Evolutionary conservation across 2,888 invertebrate genomes (phyloP), one percentile per base, ranked within the genome.

Genomic region (Ramazzottius varieornatus): DNA sequence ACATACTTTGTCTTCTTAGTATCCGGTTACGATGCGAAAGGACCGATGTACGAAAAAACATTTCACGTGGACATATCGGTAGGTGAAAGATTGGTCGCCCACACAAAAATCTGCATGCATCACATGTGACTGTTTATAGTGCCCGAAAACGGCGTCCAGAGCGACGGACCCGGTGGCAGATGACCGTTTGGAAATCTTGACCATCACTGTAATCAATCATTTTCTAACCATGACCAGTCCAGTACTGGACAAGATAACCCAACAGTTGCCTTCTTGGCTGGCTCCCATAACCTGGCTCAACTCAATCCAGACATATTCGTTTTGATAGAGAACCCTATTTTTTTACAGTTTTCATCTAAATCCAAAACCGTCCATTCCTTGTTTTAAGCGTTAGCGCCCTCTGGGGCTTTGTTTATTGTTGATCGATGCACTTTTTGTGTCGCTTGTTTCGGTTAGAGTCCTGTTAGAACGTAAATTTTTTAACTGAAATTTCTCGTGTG

Each of bases 161-260:
- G n/a, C n/a, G n/a, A n/a, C n/a, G n/a, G n/a, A 8, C 54, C n/a
- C n/a, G 54, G 54, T 54, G 54, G 54, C 29, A 24, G 54, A 40
- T 13, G 40, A 13, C 13, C 13, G 40, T n/a, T n/a, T 40, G 40
- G 40, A 40, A 20, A 13, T 20, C 20, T 8, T 40, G 40, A 8
- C 8, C 20, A 40, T 40, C 20, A 40, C 40, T 4, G 54, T 54
- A 24, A 24, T 54, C 54, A 54, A 54, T 29, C 54, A 54, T 29
- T 54, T 54, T 54, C 54, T 54, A 4, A 29, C 54, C n/a, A 29
- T 54, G n/a, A 54, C n/a, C 54, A 54, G 54, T 54, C 54, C 54
- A 4, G 16, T 54, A 24, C 8, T 54, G 29, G 54, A 54, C 54
- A 29, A 29, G 20, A 4, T 54, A 4, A 4, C 24, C 20, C 8